phyloP scores from a whole-genome alignment of 2,113 vertebrate species.

The Cyanistes caeruleus region DNA sequence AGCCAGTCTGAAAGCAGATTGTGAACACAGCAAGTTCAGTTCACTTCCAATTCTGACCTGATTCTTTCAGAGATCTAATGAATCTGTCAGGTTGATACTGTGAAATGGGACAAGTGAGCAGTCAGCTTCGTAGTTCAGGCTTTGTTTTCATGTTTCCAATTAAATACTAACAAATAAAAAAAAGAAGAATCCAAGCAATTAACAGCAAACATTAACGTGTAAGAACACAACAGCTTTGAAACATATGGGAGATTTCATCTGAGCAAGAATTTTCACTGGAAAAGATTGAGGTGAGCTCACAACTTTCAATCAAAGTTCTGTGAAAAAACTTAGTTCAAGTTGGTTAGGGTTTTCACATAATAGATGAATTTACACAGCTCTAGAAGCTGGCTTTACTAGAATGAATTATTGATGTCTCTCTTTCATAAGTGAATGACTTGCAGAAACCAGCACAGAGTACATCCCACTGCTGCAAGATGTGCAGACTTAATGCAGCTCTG shows the following conservation, averaged over 20 bases:
- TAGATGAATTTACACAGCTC: not conserved
- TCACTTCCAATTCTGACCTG: not conserved
- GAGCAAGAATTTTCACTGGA: conserved; percentile 34
- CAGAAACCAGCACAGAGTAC: not conserved
- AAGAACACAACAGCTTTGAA: conserved; percentile 38
- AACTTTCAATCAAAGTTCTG: conserved; percentile 39
- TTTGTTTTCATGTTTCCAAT: conserved; percentile 26
- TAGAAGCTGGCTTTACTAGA: not conserved
- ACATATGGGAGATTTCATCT: conserved; percentile 21
- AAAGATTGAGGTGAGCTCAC: conserved; percentile 27
- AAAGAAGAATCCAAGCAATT: not conserved
- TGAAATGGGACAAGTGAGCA: conserved; percentile 18
- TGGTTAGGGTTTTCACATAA: not conserved
- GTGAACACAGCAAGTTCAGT: conserved; percentile 17
- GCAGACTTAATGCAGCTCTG: not conserved
- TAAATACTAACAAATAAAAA: not conserved
- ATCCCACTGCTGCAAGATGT: not conserved
- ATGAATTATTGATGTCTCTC: conserved; percentile 41
- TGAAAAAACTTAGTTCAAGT: not conserved
- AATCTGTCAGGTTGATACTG: not conserved
- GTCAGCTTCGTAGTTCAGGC: not conserved
- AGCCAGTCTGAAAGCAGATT: not conserved
- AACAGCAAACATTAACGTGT: conserved; percentile 2
- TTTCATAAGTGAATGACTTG: conserved; percentile 37
- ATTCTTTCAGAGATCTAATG: conserved; percentile 14